Evolutionary conservation across 2,113 vertebrate species (phyloP).

Genomic region (Pseudorectes ferrugineus): DNA sequence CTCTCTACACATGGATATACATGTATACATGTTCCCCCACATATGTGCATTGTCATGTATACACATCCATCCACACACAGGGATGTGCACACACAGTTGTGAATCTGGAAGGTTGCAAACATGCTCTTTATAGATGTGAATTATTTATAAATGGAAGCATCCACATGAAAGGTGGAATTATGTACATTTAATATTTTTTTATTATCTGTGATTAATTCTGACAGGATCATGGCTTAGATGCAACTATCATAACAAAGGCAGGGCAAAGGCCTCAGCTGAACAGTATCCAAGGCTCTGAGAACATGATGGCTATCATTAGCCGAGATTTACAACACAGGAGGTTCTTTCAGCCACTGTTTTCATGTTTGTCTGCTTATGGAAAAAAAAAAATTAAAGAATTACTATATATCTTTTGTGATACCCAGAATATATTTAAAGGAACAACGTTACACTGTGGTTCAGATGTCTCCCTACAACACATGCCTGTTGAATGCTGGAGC

Average conservation of each 20-base stretch:
- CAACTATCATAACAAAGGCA: neutral
- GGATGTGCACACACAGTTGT: neutral
- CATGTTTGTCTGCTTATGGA: neutral
- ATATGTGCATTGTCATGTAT: no score
- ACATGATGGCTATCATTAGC: neutral
- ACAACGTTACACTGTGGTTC: neutral
- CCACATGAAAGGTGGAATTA: neutral
- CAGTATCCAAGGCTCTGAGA: neutral
- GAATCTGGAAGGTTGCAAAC: neutral
- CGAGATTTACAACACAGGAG: neutral
- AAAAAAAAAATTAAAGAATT: neutral
- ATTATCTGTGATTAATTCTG: conserved; percentile 3
- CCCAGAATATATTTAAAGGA: neutral
- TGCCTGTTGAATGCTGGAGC: neutral
- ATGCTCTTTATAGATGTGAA: neutral
- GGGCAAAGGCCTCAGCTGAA: neutral
- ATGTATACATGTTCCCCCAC: neutral
- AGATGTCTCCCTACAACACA: neutral
- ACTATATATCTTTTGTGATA: neutral
- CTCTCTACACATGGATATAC: neutral
- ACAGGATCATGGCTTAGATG: neutral
- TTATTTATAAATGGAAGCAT: conserved; percentile 38
- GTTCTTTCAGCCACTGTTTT: neutral
- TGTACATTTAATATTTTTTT: conserved; percentile 27
- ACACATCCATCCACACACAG: neutral